These are phyloP conservation scores for Napeogenes inachia DNA, from an alignment of 2,888 invertebrate species.

Conservation along the genomic window DNA sequence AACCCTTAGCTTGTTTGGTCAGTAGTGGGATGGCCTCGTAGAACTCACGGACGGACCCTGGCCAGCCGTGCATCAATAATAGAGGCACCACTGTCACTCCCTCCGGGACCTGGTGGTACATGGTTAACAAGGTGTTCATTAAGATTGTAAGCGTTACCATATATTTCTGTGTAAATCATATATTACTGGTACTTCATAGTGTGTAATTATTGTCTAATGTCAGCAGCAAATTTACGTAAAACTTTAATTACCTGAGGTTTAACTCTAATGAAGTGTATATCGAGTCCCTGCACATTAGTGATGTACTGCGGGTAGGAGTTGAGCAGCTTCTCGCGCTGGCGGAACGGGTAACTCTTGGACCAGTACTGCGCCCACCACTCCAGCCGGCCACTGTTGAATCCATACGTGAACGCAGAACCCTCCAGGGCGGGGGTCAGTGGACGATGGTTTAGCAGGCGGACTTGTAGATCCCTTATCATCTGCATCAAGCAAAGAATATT, in stretches of 20 bases:
- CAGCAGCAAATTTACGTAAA: not conserved
- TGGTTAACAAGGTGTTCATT: not conserved
- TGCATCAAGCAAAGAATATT: constrained; percentile 31
- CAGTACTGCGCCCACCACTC: constrained; percentile 84
- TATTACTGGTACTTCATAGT: too few relatives aligned
- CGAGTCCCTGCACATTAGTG: constrained; percentile 84
- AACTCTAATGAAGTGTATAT: constrained; percentile 86
- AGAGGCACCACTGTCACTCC: constrained; percentile 77
- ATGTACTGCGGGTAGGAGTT: constrained; percentile 87
- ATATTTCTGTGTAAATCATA: too few relatives aligned
- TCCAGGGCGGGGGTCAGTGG: constrained; percentile 78
- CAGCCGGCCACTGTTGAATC: constrained; percentile 84
- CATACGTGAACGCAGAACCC: constrained; percentile 86
- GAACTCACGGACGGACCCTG: constrained; percentile 91
- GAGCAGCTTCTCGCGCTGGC: constrained; percentile 79
- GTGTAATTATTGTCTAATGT: too few relatives aligned
- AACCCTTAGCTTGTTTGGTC: constrained; percentile 61
- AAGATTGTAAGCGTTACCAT: too few relatives aligned
- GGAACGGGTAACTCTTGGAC: constrained; percentile 82
- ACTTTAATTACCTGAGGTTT: constrained; percentile 70
- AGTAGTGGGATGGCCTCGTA: constrained; percentile 84
- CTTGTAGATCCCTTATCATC: constrained; percentile 55
- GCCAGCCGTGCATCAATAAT: constrained; percentile 92
- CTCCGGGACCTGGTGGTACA: constrained; percentile 42
- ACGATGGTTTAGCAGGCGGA: constrained; percentile 49